phyloP scores from a whole-genome alignment of 2,797 vertebrate genomes.

The Acipenser ruthenus region DNA sequence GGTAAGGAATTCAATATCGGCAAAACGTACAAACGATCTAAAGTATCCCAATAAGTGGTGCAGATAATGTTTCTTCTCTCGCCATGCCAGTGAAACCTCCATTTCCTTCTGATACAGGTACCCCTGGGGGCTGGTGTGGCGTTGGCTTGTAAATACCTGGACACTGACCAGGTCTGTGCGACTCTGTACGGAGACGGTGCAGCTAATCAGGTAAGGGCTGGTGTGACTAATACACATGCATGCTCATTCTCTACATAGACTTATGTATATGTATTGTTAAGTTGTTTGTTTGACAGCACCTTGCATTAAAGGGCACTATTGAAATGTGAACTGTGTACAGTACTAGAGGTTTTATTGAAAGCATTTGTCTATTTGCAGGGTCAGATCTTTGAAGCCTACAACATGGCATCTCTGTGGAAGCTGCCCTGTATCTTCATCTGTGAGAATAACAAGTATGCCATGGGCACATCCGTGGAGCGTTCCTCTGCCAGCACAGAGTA shows the following conservation, averaged over 20 bases:
- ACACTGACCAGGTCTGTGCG: constrained; percentile 75
- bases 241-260: neutral
- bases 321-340: no score
- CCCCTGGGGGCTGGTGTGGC: constrained; percentile 92
- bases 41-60: no score
- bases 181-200: constrained; percentile 91
- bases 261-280: neutral
- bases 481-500: constrained; percentile 90
- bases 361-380: constrained; percentile 60
- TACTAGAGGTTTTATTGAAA: no score
- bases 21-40: no score
- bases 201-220: constrained; percentile 80
- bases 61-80: neutral
- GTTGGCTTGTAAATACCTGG: constrained; percentile 82
- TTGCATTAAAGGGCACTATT: neutral
- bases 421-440: constrained; percentile 87
- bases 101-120: constrained; percentile 57
- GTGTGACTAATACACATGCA: neutral
- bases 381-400: constrained; percentile 94
- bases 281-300: no score
- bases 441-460: constrained; percentile 92
- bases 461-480: constrained; percentile 89
- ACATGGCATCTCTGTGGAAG: constrained; percentile 95
- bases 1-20: no score
- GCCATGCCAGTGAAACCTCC: neutral